These are phyloP conservation scores for Lycophotia porphyrea DNA, from an alignment of 2,888 invertebrate genomes.

Conservation along the genomic window DNA sequence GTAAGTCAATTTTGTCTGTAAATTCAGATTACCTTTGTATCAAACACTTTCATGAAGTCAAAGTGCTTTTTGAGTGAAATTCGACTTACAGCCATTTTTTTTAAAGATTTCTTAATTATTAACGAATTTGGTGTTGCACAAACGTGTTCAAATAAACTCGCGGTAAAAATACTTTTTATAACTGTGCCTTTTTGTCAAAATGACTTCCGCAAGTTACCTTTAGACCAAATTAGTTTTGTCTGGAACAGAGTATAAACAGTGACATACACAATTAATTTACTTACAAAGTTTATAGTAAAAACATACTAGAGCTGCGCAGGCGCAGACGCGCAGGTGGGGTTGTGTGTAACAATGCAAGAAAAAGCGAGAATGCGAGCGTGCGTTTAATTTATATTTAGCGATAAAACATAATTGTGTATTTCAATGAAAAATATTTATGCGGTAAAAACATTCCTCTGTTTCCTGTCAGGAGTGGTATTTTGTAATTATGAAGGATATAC, in stretches of 20 bases:
- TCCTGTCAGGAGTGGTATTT: slow-evolving; percentile 57
- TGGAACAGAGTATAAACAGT: neutral
- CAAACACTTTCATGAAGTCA: neutral
- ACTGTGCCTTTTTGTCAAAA: neutral
- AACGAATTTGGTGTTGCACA: neutral
- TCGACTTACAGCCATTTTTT: neutral
- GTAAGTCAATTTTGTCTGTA: no score
- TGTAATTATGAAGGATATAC: slow-evolving; percentile 55
- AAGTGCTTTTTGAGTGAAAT: neutral
- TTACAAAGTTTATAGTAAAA: slow-evolving; percentile 31
- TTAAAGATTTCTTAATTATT: neutral
- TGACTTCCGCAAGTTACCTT: neutral
- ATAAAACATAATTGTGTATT: slow-evolving; percentile 71
- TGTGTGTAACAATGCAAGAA: slow-evolving; percentile 66
- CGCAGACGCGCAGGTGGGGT: slow-evolving; percentile 61
- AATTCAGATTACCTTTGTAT: neutral
- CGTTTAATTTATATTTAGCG: slow-evolving; percentile 68
- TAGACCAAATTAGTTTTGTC: neutral
- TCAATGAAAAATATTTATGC: slow-evolving; percentile 63
- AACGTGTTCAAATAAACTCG: neutral
- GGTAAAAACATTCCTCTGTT: slow-evolving; percentile 56
- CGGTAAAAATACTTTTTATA: neutral
- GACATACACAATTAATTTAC: slow-evolving; percentile 18
- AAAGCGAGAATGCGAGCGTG: slow-evolving; percentile 64
- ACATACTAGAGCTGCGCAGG: slow-evolving; percentile 53